These are phyloP conservation scores for Caenorhabditis becei DNA, from an alignment of 2,888 invertebrate species.

Conservation along the genomic window DNA sequence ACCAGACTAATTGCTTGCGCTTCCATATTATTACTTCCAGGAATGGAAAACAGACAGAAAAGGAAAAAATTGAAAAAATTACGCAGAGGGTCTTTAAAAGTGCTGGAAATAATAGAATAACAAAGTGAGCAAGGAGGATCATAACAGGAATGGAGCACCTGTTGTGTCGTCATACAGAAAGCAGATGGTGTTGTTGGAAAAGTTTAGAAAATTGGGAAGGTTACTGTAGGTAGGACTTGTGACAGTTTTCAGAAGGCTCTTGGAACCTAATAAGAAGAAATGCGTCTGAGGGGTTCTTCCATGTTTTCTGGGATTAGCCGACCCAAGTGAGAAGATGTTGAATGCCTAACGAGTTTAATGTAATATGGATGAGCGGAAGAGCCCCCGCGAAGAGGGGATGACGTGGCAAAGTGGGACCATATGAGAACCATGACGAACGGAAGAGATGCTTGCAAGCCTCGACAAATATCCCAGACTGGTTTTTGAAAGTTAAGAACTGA, in stretches of 20 bases:
- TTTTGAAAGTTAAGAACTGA: slow-evolving; percentile 1
- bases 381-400: background rate
- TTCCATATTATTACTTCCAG: background rate
- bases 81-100: slow-evolving; percentile 6
- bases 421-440: slow-evolving; percentile 16
- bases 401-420: slow-evolving; percentile 40
- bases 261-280: slow-evolving; percentile 3
- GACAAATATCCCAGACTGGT: background rate
- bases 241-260: slow-evolving; percentile 8
- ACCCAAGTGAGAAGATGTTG: slow-evolving; percentile 27
- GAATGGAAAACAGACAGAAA: slow-evolving; percentile 3
- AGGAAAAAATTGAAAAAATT: background rate
- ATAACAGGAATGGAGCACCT: slow-evolving; percentile 4
- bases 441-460: no score
- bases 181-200: no score
- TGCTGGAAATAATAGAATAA: slow-evolving; percentile 33
- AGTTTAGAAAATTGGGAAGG: no score
- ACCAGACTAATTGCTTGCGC: no score
- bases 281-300: background rate
- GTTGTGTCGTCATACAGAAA: background rate
- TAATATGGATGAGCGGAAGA: slow-evolving; percentile 51
- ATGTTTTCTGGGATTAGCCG: slow-evolving; percentile 27
- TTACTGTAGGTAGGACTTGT: no score
- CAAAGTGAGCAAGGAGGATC: slow-evolving; percentile 5
- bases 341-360: slow-evolving; percentile 53